Evolutionary conservation across 1,140 invertebrate genomes (phyloP), one percentile per base, ranked within the genome.

Genomic region (Listronotus oregonensis): DNA sequence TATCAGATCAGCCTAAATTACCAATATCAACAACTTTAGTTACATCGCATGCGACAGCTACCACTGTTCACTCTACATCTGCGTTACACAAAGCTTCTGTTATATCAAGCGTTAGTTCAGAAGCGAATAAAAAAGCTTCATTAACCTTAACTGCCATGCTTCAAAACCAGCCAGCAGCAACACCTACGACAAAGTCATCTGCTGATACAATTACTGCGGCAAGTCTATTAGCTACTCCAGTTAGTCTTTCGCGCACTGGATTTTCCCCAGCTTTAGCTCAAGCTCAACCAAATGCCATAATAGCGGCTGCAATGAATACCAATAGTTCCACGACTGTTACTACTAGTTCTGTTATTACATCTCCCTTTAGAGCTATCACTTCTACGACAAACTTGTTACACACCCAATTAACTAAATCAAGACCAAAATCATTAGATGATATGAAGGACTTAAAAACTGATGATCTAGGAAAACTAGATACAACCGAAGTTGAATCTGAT

Each of bases 321-420:
- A 47, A 51, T 18, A 60, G 15, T 17, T 49, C 50, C 5, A 43
- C 60, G 8, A 66, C 37, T 55, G 14, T 43, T 18, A 34, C 59
- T 14, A 27, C 43, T 40, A 63, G 18, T 51, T 65, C 62, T 3
- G 60, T 68, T 14, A 69, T 61, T 15, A 50, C 68, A 37, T 47
- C 60, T 64, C 37, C 42, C 10, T 70, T 68, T 31, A 71, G 69
- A 63, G 65, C 72, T 6, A 64, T 67, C 18, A 62, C 71, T 11
- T 67, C 72, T 0, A 71, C 69, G 14, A 78, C 77, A 9, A 79
- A 77, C 70, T 71, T 79, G 18, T 63, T 85, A 59, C 84, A 85
- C 66, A 84, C 82, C 0, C 84, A 86, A 71, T 65, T 85, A 37
- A 85, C 82, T 10, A 78, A 77, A 71, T 55, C 71, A 1, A 55